Evolutionary conservation across 2,797 vertebrate species (phyloP), one percentile per base, ranked within the genome.

Genomic region (Sebastes iracundus): DNA sequence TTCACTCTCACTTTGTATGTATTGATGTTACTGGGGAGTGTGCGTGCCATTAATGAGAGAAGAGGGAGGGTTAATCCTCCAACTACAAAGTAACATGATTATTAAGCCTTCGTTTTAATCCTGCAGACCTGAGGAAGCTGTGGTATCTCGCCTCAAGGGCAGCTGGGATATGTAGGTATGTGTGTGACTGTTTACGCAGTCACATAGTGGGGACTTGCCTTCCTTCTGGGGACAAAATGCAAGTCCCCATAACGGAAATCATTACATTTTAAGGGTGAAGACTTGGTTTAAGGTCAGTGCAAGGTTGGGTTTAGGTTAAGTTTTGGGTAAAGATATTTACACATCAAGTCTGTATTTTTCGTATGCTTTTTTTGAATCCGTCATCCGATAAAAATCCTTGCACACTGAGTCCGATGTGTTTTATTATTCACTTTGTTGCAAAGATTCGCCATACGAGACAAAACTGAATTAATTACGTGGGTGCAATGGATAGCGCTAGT

Each of bases 51-150:
- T 83, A 82, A 88, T 66, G 79, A 67, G 42, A 68, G 71, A 75
- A 72, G 33, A 75, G 83, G 82, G 66, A 87, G 59, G 60, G 72
- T 88, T 92, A 89, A 91, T 92, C 87, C 81, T 79, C 71, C 27
- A 61, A 84, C 82, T 82, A 87, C 75, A 90, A 86, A 85, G 83
- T 42, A 67, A 92, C 72, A 77, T 87, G 86, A 91, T 88, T 88
- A 87, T 90, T 88, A 91, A 90, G 79, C 86, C 83, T 79, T 49
- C 12, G 0, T 78, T 90, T 91, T 87, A 94, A 88, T 93, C 91
- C 87, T 18, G 18, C 68, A 87, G 86, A 91, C 88, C 78, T 81
- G 79, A 82, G 20, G 78, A 89, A 87, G 83, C 77, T 78, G 55
- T 25, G 46, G 67, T 85, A 81, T 88, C 87, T 90, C n/a, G 30